Conservation (phyloP, 2,888 invertebrate genomes). For the Temnothorax ravouxi region DNA sequence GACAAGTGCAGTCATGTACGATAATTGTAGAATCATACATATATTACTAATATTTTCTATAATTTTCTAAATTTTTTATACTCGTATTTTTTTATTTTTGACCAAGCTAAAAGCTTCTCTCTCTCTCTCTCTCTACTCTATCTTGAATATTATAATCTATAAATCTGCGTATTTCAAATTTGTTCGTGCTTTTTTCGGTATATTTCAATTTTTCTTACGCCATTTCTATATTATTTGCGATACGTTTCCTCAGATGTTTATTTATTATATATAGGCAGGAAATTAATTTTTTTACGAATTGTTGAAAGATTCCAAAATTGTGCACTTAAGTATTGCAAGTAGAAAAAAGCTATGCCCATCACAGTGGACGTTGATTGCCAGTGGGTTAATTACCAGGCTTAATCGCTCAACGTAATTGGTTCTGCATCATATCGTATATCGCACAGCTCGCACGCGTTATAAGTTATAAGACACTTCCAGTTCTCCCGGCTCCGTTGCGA, state of each 20-base stretch:
- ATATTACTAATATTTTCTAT: background rate
- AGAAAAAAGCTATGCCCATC: background rate
- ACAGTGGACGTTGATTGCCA: slow-evolving; percentile 30
- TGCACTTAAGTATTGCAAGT: background rate
- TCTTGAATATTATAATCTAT: background rate
- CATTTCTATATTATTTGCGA: background rate
- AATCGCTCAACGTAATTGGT: slow-evolving; percentile 50
- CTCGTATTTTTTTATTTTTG: background rate
- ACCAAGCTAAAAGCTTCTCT: background rate
- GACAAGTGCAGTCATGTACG: slow-evolving; percentile 3
- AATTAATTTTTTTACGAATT: background rate
- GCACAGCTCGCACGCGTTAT: slow-evolving; percentile 23
- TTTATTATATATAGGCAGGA: background rate
- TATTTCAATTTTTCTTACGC: background rate
- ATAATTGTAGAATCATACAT: slow-evolving; percentile 9
- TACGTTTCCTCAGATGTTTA: background rate
- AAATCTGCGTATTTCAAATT: background rate
- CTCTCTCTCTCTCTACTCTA: too few relatives aligned
- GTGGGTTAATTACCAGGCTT: slow-evolving; percentile 47
- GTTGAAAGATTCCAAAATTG: background rate
- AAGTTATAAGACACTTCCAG: slow-evolving; percentile 47
- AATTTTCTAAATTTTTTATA: background rate
- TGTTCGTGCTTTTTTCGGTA: background rate
- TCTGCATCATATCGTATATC: slow-evolving; percentile 45
- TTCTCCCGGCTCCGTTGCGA: slow-evolving; percentile 32